Evolutionary conservation across 1,140 invertebrate genomes (phyloP), one percentile per base, ranked within the genome.

Genomic region (Drosophila dunni): DNA sequence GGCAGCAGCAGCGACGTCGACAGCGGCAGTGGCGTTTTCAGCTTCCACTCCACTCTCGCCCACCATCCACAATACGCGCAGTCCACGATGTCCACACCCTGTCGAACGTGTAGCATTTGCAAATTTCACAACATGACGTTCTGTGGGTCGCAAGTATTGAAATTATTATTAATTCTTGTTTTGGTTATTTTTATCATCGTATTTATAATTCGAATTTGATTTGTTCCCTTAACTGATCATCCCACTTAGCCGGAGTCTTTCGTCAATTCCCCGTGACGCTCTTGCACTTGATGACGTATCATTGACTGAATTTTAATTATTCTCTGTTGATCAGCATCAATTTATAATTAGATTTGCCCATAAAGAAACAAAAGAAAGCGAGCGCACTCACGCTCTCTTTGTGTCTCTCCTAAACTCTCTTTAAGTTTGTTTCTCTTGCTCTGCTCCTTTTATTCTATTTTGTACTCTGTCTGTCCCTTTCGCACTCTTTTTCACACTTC

Each of bases 71-170:
- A 63, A 45, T 34, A 8, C 33, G 13, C n/a, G 33, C 15, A 63
- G 38, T 34, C 11, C 33, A 20, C n/a, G 33, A 29, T 50, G 33
- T 77, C 57, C 54, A 63, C 45, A 46, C 51, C 65, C 53, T 29
- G 36, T 5, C 7, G 17, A 60, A 9, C 20, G 24, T 20, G 20
- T 20, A 17, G 11, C 44, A 9, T 9, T 17, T 46, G 15, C 8
- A 29, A 63, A 53, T 56, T 48, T 71, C 44, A 48, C 29, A 54
- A 50, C 58, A 45, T 79, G 74, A 68, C 64, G 69, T 65, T 77
- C 58, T 79, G 50, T 79, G 77, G 77, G 68, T 78, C 71, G 75
- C 3, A 58, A 57, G 51, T 61, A 68, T 48, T 56, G 45, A 40
- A 50, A 57, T 42, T 58, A 24, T 72, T 45, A 13, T 72, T 51